Evolutionary conservation across 2,113 vertebrate species (phyloP).

Genomic region (Corydoras sp.): DNA sequence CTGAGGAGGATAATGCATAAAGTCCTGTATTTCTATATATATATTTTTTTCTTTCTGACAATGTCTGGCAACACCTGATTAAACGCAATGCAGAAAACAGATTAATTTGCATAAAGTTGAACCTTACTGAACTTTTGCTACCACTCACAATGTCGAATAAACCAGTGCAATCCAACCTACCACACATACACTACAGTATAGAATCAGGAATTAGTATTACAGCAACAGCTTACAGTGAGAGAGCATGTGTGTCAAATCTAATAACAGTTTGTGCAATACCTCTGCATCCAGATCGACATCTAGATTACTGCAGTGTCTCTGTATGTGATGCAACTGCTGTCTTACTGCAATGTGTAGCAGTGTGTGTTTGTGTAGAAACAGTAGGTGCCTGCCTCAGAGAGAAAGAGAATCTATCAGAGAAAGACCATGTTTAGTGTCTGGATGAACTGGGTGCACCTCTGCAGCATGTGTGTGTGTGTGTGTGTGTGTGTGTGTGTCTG

Average conservation of each 20-base stretch:
- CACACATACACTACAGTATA: too few species aligned
- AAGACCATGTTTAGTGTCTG: constrained; percentile 14
- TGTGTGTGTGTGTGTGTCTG: constrained; percentile 14
- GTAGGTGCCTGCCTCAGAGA: neutral
- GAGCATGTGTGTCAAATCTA: constrained; percentile 15
- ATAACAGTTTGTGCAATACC: constrained; percentile 21
- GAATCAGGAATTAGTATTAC: too few species aligned
- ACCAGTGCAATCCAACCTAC: too few species aligned
- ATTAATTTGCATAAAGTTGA: too few species aligned
- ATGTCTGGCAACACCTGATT: too few species aligned
- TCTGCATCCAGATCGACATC: constrained; percentile 10
- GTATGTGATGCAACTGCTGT: constrained; percentile 9
- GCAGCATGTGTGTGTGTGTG: constrained; percentile 27
- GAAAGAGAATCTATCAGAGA: neutral
- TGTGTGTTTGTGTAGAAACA: constrained; percentile 17
- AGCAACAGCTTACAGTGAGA: neutral
- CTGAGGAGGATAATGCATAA: too few species aligned
- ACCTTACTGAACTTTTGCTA: too few species aligned
- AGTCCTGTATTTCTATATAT: too few species aligned
- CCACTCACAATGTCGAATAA: too few species aligned
- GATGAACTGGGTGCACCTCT: constrained; percentile 30
- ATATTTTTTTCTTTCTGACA: too few species aligned
- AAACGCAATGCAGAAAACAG: too few species aligned
- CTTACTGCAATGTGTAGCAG: neutral
- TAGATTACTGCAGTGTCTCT: constrained; percentile 7